Evolutionary conservation across 2,888 invertebrate species (phyloP).

Genomic region (Torymus texanus): DNA sequence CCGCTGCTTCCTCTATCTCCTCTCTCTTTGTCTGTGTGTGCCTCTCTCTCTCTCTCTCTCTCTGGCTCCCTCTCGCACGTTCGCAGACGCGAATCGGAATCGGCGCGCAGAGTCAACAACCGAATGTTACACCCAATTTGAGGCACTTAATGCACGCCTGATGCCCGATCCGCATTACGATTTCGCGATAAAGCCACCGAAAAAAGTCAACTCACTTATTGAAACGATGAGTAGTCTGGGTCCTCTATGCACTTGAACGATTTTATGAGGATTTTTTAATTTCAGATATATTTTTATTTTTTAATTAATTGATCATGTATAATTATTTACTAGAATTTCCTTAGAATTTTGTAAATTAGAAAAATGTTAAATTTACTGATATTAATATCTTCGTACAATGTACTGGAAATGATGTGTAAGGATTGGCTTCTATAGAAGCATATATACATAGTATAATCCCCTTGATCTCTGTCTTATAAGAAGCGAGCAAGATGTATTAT

Average conservation of each 20-base stretch:
- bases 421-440: not conserved
- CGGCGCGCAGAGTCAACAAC: constrained; percentile 68
- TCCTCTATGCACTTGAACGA: constrained; percentile 8
- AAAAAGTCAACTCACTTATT: constrained; percentile 52
- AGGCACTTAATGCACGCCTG: constrained; percentile 67
- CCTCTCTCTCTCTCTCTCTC: constrained; percentile 14
- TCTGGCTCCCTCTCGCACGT: constrained; percentile 18
- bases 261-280: constrained; percentile 35
- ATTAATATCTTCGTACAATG: too few species aligned
- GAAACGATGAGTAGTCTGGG: not conserved
- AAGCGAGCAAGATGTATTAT: constrained; percentile 21
- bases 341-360: too few species aligned
- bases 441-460: constrained; percentile 7
- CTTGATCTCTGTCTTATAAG: constrained; percentile 23
- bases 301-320: too few species aligned
- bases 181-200: constrained; percentile 55
- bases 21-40: constrained; percentile 25
- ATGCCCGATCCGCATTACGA: constrained; percentile 67
- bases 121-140: constrained; percentile 74
- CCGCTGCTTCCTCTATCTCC: not conserved
- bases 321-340: too few species aligned
- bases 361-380: too few species aligned
- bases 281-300: not conserved
- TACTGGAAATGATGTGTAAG: constrained; percentile 11
- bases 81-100: constrained; percentile 32